phyloP scores from a whole-genome alignment of 2,797 vertebrate species.

The Steatocranus sp. region DNA sequence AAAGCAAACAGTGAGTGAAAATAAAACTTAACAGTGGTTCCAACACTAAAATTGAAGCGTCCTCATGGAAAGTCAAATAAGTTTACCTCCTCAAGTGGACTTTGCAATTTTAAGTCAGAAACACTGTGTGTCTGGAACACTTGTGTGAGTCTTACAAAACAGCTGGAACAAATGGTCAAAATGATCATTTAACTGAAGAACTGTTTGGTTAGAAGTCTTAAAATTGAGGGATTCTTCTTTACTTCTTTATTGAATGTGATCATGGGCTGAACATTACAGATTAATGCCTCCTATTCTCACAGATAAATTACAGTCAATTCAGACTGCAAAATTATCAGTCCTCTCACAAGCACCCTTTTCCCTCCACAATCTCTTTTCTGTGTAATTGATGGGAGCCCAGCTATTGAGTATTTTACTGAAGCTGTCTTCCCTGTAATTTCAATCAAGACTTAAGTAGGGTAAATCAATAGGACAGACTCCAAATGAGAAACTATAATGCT shows the following conservation, averaged over 20 bases:
- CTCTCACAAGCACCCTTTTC: conserved; percentile 15
- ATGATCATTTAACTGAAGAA: not conserved
- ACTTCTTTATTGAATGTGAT: not conserved
- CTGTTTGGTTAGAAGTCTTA: not conserved
- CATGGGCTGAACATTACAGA: conserved; percentile 1
- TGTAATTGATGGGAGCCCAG: conserved; percentile 43
- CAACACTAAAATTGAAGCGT: not conserved
- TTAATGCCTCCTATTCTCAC: not conserved
- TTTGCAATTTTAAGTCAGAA: not conserved
- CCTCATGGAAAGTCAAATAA: not conserved
- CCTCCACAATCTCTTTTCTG: conserved; percentile 22
- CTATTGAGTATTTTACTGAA: conserved; percentile 50
- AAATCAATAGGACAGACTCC: conserved; percentile 58
- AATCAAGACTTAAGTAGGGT: conserved; percentile 52
- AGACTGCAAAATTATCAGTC: conserved; percentile 8
- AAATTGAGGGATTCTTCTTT: not conserved
- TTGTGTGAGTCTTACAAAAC: not conserved
- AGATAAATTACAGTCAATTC: conserved; percentile 18
- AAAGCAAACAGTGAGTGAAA: not conserved
- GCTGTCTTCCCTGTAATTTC: conserved; percentile 53
- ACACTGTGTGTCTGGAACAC: not conserved
- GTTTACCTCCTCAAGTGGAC: not conserved
- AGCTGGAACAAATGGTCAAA: not conserved
- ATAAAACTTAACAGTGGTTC: not conserved
- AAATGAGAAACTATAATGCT: conserved; percentile 47